A percentile compares a stretch with the other conserved stretches of the same genome.
These are phyloP conservation scores for Rhopalosiphum maidis DNA, from an alignment of 1,140 invertebrate species.

Conservation along the genomic window DNA sequence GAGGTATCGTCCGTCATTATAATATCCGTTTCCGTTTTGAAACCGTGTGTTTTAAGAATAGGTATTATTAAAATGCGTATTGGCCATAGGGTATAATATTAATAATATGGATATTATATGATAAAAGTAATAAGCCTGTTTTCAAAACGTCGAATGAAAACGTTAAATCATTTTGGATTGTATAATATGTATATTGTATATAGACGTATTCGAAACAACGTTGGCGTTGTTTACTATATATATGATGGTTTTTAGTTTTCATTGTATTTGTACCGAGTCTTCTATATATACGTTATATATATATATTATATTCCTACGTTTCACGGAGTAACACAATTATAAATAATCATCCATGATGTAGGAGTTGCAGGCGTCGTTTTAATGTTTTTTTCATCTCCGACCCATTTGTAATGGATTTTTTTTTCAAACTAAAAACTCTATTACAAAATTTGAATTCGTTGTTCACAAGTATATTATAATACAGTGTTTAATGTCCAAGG, in stretches of 20 bases:
- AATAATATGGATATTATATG: neutral
- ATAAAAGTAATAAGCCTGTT: neutral
- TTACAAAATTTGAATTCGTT: slow-evolving; percentile 11
- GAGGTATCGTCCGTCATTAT: neutral
- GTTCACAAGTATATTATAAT: neutral
- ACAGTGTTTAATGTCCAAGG: neutral
- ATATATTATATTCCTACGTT: neutral
- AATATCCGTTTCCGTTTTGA: neutral
- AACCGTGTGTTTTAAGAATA: neutral
- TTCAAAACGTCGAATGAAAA: neutral
- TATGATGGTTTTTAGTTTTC: neutral
- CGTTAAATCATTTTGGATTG: neutral
- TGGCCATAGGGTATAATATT: neutral
- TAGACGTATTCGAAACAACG: neutral
- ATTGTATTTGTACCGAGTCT: neutral
- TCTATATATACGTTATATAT: neutral
- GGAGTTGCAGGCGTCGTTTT: neutral
- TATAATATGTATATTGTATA: neutral
- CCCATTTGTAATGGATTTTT: neutral
- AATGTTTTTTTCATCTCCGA: neutral
- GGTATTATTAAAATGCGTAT: neutral
- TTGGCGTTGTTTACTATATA: neutral
- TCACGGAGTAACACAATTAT: neutral
- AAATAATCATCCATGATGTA: neutral
- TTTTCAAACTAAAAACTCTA: neutral